phyloP scores from a whole-genome alignment of 2,888 invertebrate species.

The Agrotis clavis region DNA sequence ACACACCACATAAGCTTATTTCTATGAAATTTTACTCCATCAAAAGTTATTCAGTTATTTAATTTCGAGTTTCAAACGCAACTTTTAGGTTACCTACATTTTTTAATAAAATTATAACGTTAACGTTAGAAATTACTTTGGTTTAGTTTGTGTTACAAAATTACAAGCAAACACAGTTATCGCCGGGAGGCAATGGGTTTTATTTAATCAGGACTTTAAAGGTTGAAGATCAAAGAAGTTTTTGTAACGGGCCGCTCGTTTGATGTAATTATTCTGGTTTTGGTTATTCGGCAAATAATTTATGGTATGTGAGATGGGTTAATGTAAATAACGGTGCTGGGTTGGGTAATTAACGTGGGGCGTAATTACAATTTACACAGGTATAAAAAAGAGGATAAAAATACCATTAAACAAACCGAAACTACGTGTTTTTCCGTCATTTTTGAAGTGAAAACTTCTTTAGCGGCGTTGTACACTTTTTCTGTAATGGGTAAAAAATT shows the following conservation, averaged over 20 bases:
- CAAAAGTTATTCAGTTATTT: slow-evolving; percentile 32
- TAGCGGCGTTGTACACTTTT: no score
- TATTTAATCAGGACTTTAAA: slow-evolving; percentile 46
- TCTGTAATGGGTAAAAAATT: no score
- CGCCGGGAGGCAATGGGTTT: slow-evolving; percentile 21
- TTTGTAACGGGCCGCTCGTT: slow-evolving; percentile 1
- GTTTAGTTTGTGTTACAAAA: slow-evolving; percentile 38
- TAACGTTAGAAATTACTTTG: slow-evolving; percentile 24
- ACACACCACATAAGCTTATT: not conserved
- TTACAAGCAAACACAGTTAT: slow-evolving; percentile 39
- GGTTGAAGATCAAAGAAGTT: slow-evolving; percentile 49
- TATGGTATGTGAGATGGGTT: not conserved
- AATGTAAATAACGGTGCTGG: slow-evolving; percentile 10
- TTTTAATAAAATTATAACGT: slow-evolving; percentile 15
- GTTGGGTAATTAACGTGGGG: not conserved
- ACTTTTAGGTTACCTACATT: slow-evolving; percentile 18
- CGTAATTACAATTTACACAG: not conserved
- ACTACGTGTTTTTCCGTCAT: no score
- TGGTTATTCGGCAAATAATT: slow-evolving; percentile 10
- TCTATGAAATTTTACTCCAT: slow-evolving; percentile 27
- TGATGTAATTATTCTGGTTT: slow-evolving; percentile 40
- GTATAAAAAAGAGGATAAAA: not conserved
- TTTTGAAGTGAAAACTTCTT: no score
- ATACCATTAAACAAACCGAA: not conserved
- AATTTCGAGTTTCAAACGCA: slow-evolving; percentile 40